Base-by-base conservation (phyloP, 2,888 invertebrate species). In the Acleris laterana region DNA sequence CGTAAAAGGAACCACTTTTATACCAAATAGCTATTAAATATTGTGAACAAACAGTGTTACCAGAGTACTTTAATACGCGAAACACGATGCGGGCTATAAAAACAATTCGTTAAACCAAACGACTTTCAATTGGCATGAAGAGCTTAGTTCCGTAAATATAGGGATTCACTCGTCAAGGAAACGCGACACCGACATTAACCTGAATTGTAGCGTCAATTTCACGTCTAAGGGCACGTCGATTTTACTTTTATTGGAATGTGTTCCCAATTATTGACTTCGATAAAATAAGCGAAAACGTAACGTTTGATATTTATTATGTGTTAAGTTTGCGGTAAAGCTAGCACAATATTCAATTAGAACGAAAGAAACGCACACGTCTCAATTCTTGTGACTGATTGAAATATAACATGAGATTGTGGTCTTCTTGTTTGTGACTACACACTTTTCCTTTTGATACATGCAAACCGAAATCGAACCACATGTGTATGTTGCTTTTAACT, bases 101-200 rank as follows among this genome's bases (percentile, higher is more conserved):
- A 70, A 70, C 76, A 75, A 74, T 77, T 77, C 72, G 75, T 69
- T 68, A 72, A 71, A 72, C 76, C 73, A 73, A 74, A 72, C 72
- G 71, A 74, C 70, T 72, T 72, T 65, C 79, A 82, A 81, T 81
- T 82, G 81, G 74, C 65, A 70, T 59, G 73, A 79, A 82, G 79
- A 77, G 77, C 74, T 75, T 65, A 74, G 78, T 81, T 82, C 79
- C 78, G 74, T 74, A 71, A 72, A 75, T 76, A 74, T 52, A 52
- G 49, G 63, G 57, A 51, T 63, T 63, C 63, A 42, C 44, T 46
- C 52, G 22, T 52, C 58, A 46, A 58, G 50, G 63, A 58, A 63
- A 63, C 20, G 51, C 44, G 58, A 63, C 63, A 58, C 63, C 51
- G 17, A 32, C 52, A 52, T 52, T 63, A 58, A 32, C 32, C 52